A percentile compares a stretch with the other conserved stretches of the same genome.
These are phyloP conservation scores for Chironomus striatipennis DNA, from an alignment of 1,140 invertebrate genomes.

Conservation along the genomic window DNA sequence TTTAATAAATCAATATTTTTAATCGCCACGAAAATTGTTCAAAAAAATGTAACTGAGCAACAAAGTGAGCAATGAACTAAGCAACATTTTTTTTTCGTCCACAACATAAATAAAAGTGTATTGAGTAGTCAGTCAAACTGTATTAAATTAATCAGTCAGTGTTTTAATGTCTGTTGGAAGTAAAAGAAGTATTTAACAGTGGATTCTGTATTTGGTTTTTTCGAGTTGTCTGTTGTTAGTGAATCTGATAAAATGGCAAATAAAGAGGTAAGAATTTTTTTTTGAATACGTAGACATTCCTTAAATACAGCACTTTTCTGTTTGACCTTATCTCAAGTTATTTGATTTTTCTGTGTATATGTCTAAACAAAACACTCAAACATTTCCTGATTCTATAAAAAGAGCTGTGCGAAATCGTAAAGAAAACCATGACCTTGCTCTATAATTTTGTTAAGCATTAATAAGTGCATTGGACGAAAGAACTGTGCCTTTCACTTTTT, in stretches of 20 bases:
- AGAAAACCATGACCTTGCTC: neutral
- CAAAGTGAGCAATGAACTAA: too few relatives aligned
- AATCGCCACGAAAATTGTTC: too few relatives aligned
- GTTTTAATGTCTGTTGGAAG: too few relatives aligned
- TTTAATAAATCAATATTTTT: neutral
- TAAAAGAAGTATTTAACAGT: neutral
- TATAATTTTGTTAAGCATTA: neutral
- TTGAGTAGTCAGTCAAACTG: too few relatives aligned
- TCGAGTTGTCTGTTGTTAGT: neutral
- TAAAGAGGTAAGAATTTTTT: neutral
- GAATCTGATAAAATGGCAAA: neutral
- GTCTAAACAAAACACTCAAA: too few relatives aligned
- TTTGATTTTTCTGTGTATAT: neutral
- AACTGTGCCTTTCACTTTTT: neutral
- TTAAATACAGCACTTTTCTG: neutral
- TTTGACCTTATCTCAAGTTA: neutral
- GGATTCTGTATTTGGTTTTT: neutral
- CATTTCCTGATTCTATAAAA: too few relatives aligned
- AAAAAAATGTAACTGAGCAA: too few relatives aligned
- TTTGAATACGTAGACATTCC: neutral
- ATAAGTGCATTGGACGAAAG: neutral
- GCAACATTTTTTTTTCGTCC: too few relatives aligned
- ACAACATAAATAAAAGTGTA: too few relatives aligned
- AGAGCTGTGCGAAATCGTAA: too few relatives aligned
- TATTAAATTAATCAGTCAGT: too few relatives aligned